Conservation (phyloP, 2,797 vertebrate genomes). For the Notamacropus eugenii region DNA sequence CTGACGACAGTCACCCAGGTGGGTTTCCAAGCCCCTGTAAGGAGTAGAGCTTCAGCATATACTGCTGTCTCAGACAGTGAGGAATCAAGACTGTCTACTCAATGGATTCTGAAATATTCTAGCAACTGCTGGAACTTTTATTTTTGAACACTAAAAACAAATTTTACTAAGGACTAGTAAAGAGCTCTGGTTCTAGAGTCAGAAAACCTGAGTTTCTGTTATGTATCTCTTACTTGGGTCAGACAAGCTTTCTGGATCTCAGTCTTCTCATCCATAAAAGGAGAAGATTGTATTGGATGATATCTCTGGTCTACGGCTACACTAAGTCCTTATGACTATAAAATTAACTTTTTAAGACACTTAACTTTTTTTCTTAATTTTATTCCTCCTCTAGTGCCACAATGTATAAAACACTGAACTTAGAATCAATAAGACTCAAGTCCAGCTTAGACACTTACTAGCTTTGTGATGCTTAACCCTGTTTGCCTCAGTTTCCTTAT, state of each 20-base stretch:
- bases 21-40: not conserved
- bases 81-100: slow-evolving; percentile 8
- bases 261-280: not conserved
- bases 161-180: slow-evolving; percentile 59
- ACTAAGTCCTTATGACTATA: not conserved
- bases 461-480: too few relatives aligned
- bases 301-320: not conserved
- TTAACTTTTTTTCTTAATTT: not conserved
- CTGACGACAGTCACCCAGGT: not conserved
- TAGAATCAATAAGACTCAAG: too few relatives aligned
- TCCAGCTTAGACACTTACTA: too few relatives aligned
- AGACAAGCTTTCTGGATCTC: not conserved
- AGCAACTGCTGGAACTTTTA: slow-evolving; percentile 36
- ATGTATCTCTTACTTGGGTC: not conserved
- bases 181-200: not conserved
- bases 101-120: slow-evolving; percentile 46
- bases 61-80: not conserved
- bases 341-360: not conserved
- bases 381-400: not conserved
- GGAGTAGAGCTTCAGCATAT: not conserved
- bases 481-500: too few relatives aligned
- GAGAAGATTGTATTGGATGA: not conserved
- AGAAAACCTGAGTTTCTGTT: not conserved
- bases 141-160: slow-evolving; percentile 45
- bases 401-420: too few relatives aligned